A percentile compares a stretch with the other conserved stretches of the same genome.
These are phyloP conservation scores for Bubo blakistoni DNA, from an alignment of 2,113 vertebrate species.

Conservation along the genomic window DNA sequence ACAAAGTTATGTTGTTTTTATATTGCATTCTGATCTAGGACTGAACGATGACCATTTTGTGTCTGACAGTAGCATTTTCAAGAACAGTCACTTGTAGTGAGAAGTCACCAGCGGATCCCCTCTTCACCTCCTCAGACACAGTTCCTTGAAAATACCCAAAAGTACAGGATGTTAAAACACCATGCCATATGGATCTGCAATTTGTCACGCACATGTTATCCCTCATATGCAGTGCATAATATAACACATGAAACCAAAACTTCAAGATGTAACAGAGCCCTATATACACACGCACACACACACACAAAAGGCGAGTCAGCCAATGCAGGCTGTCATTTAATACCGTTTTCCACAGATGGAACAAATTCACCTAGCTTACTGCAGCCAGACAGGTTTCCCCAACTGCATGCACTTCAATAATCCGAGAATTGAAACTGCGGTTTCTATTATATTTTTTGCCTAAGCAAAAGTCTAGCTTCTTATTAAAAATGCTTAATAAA, in stretches of 20 bases:
- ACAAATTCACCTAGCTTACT: conserved; percentile 1
- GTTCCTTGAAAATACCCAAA: conserved; percentile 8
- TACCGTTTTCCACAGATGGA: neutral
- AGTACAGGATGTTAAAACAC: neutral
- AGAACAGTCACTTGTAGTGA: neutral
- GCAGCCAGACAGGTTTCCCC: neutral
- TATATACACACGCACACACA: neutral
- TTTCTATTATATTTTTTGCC: conserved; percentile 3
- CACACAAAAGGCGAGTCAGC: neutral
- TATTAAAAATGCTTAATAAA: conserved; percentile 69
- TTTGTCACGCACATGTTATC: neutral
- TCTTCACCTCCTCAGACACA: neutral
- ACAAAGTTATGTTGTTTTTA: neutral
- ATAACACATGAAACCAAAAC: neutral
- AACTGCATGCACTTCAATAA: neutral
- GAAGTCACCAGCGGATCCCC: neutral
- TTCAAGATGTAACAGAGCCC: neutral
- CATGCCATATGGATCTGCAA: neutral
- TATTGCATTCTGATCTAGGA: neutral
- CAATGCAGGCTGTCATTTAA: neutral
- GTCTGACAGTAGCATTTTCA: neutral
- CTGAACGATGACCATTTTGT: neutral
- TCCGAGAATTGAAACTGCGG: neutral
- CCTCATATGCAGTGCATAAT: neutral
- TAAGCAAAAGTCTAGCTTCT: conserved; percentile 48